Evolutionary conservation across 2,797 vertebrate species (phyloP).

Genomic region (Pagetopsis macropterus): DNA sequence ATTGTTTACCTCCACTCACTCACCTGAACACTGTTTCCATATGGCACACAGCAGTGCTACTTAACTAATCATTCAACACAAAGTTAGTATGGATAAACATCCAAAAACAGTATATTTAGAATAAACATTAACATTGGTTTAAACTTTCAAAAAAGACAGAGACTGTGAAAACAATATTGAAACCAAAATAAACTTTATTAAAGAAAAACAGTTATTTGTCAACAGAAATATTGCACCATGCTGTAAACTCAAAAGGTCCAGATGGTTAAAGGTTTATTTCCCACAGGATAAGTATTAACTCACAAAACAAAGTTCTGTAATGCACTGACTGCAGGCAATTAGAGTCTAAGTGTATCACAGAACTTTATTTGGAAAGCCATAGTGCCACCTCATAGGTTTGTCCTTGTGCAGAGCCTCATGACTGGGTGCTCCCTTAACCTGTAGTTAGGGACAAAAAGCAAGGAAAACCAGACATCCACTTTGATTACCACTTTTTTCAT

Average conservation of each 20-base stretch:
- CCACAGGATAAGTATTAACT: conserved; percentile 79
- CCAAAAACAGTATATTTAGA: conserved; percentile 6
- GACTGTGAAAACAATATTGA: conserved; percentile 25
- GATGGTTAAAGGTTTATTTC: conserved; percentile 68
- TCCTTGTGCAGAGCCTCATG: conserved; percentile 69
- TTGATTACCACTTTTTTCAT: conserved; percentile 30
- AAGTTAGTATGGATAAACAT: conserved; percentile 3
- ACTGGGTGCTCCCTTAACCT: conserved; percentile 70
- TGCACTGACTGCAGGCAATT: conserved; percentile 89
- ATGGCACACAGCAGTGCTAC: conserved; percentile 58
- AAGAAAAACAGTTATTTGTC: conserved; percentile 35
- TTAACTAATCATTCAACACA: conserved; percentile 47
- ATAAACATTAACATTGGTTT: background rate
- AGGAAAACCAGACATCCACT: conserved; percentile 50
- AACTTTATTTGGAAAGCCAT: conserved; percentile 90
- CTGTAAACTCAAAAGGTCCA: conserved; percentile 56
- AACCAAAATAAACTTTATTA: conserved; percentile 68
- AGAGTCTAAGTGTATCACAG: conserved; percentile 90
- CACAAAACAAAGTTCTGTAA: conserved; percentile 92
- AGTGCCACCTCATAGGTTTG: conserved; percentile 80
- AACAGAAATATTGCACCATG: conserved; percentile 28
- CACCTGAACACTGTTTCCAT: conserved; percentile 74
- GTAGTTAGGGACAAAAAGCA: conserved; percentile 60
- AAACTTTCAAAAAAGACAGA: conserved; percentile 23
- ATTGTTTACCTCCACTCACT: conserved; percentile 65